phyloP scores from a whole-genome alignment of 2,113 vertebrate species.

The Ochotona princeps region DNA sequence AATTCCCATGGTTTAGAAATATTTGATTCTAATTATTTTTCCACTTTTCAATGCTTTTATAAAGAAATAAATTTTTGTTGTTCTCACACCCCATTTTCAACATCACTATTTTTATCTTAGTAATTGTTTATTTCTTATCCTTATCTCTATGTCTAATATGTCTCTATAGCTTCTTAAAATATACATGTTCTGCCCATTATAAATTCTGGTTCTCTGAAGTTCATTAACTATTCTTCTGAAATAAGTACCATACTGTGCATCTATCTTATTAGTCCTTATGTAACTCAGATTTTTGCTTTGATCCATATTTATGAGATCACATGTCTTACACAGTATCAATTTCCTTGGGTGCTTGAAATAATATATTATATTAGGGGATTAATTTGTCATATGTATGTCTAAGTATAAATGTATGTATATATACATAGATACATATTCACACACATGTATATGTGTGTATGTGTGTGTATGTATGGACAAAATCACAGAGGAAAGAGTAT shows the following conservation, averaged over 20 bases:
- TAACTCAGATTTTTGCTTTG: background rate
- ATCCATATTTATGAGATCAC: background rate
- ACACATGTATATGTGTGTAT: too few relatives aligned
- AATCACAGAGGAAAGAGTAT: background rate
- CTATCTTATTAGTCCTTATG: constrained; percentile 18
- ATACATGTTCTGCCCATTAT: background rate
- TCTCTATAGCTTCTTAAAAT: constrained; percentile 34
- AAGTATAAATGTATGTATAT: too few relatives aligned
- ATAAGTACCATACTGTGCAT: background rate
- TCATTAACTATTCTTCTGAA: constrained; percentile 16
- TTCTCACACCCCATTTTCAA: background rate
- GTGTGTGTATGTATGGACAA: background rate
- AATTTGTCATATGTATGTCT: background rate
- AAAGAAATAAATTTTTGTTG: background rate
- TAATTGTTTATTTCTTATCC: constrained; percentile 31
- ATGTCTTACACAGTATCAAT: background rate
- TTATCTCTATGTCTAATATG: background rate
- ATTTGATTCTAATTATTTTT: background rate
- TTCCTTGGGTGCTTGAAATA: background rate
- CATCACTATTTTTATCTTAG: background rate
- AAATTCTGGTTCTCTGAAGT: background rate
- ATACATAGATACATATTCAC: too few relatives aligned
- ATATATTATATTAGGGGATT: background rate
- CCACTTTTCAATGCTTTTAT: background rate
- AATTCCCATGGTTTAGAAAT: background rate